Percentiles rank a stretch among this genome's conserved stretches.
Evolutionary conservation across 2,888 invertebrate genomes (phyloP).

Genomic region (Sphinx pinastri): DNA sequence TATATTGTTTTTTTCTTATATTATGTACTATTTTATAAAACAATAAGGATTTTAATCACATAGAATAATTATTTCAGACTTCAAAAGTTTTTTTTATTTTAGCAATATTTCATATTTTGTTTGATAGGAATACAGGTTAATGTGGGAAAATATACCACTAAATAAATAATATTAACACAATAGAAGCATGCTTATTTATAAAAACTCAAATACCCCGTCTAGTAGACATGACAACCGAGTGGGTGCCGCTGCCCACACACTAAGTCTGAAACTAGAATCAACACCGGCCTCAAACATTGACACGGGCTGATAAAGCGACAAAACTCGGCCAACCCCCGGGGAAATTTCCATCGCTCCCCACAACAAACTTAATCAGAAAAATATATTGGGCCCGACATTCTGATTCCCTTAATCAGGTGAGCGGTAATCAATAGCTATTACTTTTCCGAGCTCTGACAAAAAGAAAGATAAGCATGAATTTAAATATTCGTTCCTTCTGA

Average conservation of each 20-base stretch:
- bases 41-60: not conserved
- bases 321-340: slow-evolving; percentile 55
- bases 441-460: not conserved
- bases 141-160: not conserved
- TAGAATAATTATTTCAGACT: too few species aligned
- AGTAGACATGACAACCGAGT: slow-evolving; percentile 35
- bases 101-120: too few species aligned
- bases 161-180: too few species aligned
- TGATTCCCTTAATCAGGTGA: slow-evolving; percentile 46
- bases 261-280: slow-evolving; percentile 41
- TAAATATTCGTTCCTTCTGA: slow-evolving; percentile 8
- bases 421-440: slow-evolving; percentile 33
- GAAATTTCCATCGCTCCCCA: slow-evolving; percentile 59
- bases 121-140: not conserved
- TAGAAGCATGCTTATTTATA: too few species aligned
- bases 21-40: not conserved
- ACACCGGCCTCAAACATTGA: slow-evolving; percentile 52
- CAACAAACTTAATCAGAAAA: slow-evolving; percentile 57
- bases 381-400: slow-evolving; percentile 39
- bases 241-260: slow-evolving; percentile 35
- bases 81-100: too few species aligned
- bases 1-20: too few species aligned
- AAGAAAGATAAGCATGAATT: slow-evolving; percentile 1
- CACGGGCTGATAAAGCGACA: slow-evolving; percentile 52
- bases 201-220: slow-evolving; percentile 9